These are phyloP conservation scores for Castor canadensis DNA, from an alignment of 2,113 vertebrate genomes.

Conservation along the genomic window DNA sequence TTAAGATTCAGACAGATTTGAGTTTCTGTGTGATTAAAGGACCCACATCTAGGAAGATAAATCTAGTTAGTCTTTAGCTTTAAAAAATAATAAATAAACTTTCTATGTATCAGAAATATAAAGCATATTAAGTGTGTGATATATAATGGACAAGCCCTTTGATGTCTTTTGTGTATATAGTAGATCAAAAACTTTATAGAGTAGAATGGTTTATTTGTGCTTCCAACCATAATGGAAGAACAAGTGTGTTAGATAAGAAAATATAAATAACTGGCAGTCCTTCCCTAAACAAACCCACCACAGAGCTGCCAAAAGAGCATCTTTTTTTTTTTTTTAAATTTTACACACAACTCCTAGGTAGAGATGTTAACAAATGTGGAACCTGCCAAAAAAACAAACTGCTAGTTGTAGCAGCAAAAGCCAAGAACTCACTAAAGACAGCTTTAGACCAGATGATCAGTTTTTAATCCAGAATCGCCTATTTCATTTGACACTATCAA, in stretches of 20 bases:
- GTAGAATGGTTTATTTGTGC: not conserved
- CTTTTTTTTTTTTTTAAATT: not conserved
- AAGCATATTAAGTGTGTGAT: not conserved
- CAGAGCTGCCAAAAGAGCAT: not conserved
- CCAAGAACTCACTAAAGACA: not conserved
- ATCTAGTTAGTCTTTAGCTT: constrained; percentile 16
- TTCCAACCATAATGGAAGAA: not conserved
- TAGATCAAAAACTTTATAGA: not conserved
- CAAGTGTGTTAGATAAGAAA: not conserved
- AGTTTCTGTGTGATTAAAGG: not conserved
- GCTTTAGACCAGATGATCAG: not conserved
- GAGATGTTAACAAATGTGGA: not conserved
- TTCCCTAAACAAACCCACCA: not conserved
- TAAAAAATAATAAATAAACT: not conserved
- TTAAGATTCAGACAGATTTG: not conserved
- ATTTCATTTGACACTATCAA: not conserved
- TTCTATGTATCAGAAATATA: not conserved
- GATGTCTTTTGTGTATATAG: not conserved
- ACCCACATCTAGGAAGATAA: not conserved
- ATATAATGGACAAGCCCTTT: not conserved
- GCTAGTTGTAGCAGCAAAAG: not conserved
- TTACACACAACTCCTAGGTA: not conserved
- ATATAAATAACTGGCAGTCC: not conserved
- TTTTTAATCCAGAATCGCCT: not conserved
- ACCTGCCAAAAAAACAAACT: not conserved